Base-by-base conservation (phyloP, 1,140 invertebrate genomes). In the Papilio glaucus region DNA sequence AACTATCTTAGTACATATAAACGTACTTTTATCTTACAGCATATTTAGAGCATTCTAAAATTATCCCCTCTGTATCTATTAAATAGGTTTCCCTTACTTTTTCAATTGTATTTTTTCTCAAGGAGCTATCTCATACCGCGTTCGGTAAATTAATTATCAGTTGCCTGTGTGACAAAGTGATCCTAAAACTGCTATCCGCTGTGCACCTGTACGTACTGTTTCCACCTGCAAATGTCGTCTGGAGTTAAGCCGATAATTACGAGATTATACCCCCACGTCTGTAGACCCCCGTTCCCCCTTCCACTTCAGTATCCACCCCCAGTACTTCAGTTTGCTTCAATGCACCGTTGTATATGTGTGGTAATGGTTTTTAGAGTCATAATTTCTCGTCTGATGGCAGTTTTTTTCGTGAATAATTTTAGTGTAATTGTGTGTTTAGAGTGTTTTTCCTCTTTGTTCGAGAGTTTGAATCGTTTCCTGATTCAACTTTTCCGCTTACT, bases 161-260 rank as follows among this genome's bases (percentile, higher is more conserved):
- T 72, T 67, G 72, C 75, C 72, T 79, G 71, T 78, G 77, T 84
- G 83, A 79, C 82, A 81, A 80, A 81, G 74, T 83, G 81, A 85
- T 82, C 80, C 83, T 83, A 78, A 89, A 85, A 84, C 84, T 85
- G 80, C 75, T 79, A 77, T 77, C 69, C 74, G 74, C 42, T 77
- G 68, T 72, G 76, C 82, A 85, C 82, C 84, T 83, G 82, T 78
- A 76, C 79, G 80, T 78, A 78, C 79, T 76, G 73, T 81, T 79
- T 77, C 83, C 88, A 88, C 86, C 88, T 90, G 86, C 86, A 79
- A 87, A 88, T 86, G 87, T 87, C 85, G 85, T 87, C 86, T 89
- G 76, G 84, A 86, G 85, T 85, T 90, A 90, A 90, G 87, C 85
- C 81, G 88, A 90, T 90, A 90, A 90, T 90, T 90, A 90, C 80